Percentiles rank a stretch among this genome's conserved stretches.
These are phyloP conservation scores for Heliconius aoede DNA, from an alignment of 2,888 invertebrate species.

Conservation along the genomic window DNA sequence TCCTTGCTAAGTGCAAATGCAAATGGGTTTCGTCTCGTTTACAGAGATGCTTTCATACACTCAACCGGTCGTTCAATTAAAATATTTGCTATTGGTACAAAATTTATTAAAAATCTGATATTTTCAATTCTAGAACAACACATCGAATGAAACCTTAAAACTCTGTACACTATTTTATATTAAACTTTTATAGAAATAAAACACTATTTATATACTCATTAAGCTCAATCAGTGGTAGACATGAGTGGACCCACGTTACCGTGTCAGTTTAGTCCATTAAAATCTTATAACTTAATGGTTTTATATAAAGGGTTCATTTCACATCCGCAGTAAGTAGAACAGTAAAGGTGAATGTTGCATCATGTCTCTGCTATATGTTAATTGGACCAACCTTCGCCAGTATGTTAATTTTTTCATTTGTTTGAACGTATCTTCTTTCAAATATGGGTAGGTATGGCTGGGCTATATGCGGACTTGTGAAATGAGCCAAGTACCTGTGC, in stretches of 20 bases:
- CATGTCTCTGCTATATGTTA: conserved; percentile 29
- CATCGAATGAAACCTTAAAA: background rate
- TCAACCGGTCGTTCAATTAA: conserved; percentile 65
- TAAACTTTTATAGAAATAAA: background rate
- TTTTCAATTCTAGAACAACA: conserved; percentile 13
- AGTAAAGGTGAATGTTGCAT: conserved; percentile 38
- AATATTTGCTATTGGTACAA: conserved; percentile 58
- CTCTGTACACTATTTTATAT: background rate
- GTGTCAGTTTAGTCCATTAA: conserved; percentile 4
- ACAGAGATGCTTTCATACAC: conserved; percentile 74
- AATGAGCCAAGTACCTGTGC: background rate
- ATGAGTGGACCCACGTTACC: background rate
- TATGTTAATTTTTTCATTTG: conserved; percentile 34
- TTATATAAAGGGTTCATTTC: conserved; percentile 19
- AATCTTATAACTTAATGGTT: conserved; percentile 9
- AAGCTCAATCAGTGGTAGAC: background rate
- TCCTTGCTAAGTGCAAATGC: conserved; percentile 74
- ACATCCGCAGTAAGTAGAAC: conserved; percentile 26
- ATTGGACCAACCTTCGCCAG: conserved; percentile 33
- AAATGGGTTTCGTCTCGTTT: conserved; percentile 75
- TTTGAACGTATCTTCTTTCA: conserved; percentile 15
- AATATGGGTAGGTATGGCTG: background rate
- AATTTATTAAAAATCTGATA: conserved; percentile 53
- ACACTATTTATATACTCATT: background rate
- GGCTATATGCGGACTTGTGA: background rate